phyloP scores from a whole-genome alignment of 2,113 vertebrate species.

The Phrynosoma blainvillii region DNA sequence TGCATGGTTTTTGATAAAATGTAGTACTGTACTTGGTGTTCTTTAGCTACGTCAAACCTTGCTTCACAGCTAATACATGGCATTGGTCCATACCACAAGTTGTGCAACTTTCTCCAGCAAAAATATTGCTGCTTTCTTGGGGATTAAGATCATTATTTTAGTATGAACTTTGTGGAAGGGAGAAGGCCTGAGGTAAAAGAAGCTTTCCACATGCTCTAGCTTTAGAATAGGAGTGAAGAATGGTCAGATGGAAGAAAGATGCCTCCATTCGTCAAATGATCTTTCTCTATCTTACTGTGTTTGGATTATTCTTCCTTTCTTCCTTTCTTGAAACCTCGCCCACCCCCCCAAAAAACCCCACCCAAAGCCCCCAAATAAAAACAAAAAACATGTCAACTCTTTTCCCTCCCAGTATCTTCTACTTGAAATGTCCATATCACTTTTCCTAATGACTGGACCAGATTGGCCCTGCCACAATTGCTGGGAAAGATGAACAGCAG shows the following conservation, averaged over 20 bases:
- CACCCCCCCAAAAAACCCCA: too few species aligned
- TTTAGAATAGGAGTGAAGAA: constrained; percentile 21
- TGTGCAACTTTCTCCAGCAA: constrained; percentile 75
- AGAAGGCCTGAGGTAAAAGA: constrained; percentile 36
- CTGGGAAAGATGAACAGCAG: background rate
- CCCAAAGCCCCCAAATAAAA: background rate
- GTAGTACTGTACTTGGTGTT: constrained; percentile 82
- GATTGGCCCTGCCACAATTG: background rate
- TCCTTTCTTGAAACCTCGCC: too few species aligned
- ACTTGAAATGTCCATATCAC: background rate
- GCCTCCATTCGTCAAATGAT: background rate
- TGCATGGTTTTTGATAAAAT: constrained; percentile 83
- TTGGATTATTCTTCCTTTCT: background rate
- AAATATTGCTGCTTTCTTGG: constrained; percentile 75
- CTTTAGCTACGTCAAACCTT: constrained; percentile 78
- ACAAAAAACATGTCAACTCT: background rate
- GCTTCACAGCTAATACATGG: constrained; percentile 72
- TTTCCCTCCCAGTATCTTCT: too few species aligned
- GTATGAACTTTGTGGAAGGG: constrained; percentile 66
- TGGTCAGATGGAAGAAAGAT: background rate
- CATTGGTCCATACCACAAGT: constrained; percentile 80
- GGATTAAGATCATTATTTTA: constrained; percentile 78
- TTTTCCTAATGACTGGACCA: background rate
- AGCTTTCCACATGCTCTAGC: background rate
- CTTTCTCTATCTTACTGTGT: background rate